Percentiles rank a stretch among this genome's conserved stretches.
phyloP scores from a whole-genome alignment of 2,888 invertebrate genomes.

The Hanleya hanleyi region DNA sequence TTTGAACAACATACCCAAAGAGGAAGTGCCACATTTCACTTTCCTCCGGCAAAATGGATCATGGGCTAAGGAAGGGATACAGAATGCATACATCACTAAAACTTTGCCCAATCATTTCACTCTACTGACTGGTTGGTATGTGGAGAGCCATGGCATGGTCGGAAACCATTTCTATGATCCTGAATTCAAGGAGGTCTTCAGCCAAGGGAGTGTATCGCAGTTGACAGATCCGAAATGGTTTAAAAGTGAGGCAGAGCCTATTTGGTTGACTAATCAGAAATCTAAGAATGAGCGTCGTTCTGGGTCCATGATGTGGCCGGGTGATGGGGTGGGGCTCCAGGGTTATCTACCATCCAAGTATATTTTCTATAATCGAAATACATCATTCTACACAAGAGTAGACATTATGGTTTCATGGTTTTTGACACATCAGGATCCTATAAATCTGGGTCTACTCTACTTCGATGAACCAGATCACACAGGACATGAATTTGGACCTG shows the following conservation, averaged over 20 bases:
- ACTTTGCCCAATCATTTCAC: slow-evolving; percentile 85
- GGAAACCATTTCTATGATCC: slow-evolving; percentile 79
- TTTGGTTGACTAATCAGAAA: slow-evolving; percentile 75
- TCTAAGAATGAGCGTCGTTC: slow-evolving; percentile 76
- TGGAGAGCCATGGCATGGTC: slow-evolving; percentile 82
- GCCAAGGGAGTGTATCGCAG: slow-evolving; percentile 29
- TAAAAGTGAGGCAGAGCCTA: slow-evolving; percentile 70
- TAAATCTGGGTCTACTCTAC: slow-evolving; percentile 82
- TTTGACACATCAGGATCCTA: slow-evolving; percentile 75
- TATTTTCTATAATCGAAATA: slow-evolving; percentile 40
- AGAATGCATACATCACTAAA: slow-evolving; percentile 76
- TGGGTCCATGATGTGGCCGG: slow-evolving; percentile 84
- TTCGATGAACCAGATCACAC: slow-evolving; percentile 81
- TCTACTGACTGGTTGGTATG: slow-evolving; percentile 78
- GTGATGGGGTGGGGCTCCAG: slow-evolving; percentile 74
- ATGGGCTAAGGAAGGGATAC: slow-evolving; percentile 75
- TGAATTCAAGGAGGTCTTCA: slow-evolving; percentile 56
- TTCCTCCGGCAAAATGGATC: slow-evolving; percentile 77
- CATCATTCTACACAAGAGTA: slow-evolving; percentile 57
- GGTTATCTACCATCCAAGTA: slow-evolving; percentile 49
- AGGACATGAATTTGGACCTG: slow-evolving; percentile 78
- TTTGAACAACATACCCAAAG: slow-evolving; percentile 73
- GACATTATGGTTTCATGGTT: slow-evolving; percentile 68
- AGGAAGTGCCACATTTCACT: slow-evolving; percentile 78
- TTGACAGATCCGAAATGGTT: slow-evolving; percentile 75